Evolutionary conservation across 2,113 vertebrate genomes (phyloP), one percentile per base, ranked within the genome.

Genomic region (Columba livia): DNA sequence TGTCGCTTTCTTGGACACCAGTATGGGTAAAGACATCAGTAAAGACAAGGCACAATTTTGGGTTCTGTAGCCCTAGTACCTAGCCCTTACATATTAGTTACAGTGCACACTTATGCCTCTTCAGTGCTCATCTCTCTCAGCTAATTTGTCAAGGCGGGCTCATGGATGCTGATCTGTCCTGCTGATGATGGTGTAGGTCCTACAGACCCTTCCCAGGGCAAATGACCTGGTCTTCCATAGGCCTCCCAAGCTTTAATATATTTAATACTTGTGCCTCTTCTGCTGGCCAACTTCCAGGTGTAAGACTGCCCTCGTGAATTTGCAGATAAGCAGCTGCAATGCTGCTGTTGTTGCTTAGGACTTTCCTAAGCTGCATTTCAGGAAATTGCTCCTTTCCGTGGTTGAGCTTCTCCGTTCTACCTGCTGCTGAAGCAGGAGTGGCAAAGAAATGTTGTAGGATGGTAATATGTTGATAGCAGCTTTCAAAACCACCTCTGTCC

Each of bases 401-500:
- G 19, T 48, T 2, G 7, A 65, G 14, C 21, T 83, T n/a, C n/a
- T 53, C 42, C 32, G 9, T 67, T 53, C 70, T 66, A 29, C 72
- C 61, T 86, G 65, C 64, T 50, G 34, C 26, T 53, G 31, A 15
- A 71, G 38, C 65, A 81, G 47, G 44, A 77, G 25, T 42, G 47
- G 21, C 50, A 69, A 69, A 83, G 31, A 60, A 70, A 15, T 32
- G 13, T 10, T 60, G 24, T 66, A 16, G 40, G 21, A 20, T 66
- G 34, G 56, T 79, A 88, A 74, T 48, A 42, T 0, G 1, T 32
- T 56, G 67, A 29, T 74, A 78, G 38, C 51, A 90, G 53, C 61
- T 75, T 90, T 87, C 53, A 71, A 78, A 92, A 53, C 8, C 50
- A 66, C 36, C 57, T 67, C 75, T 83, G 72, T 88, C 48, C 48